Conservation (phyloP, 2,888 invertebrate genomes). For the Acrobasis repandana region DNA sequence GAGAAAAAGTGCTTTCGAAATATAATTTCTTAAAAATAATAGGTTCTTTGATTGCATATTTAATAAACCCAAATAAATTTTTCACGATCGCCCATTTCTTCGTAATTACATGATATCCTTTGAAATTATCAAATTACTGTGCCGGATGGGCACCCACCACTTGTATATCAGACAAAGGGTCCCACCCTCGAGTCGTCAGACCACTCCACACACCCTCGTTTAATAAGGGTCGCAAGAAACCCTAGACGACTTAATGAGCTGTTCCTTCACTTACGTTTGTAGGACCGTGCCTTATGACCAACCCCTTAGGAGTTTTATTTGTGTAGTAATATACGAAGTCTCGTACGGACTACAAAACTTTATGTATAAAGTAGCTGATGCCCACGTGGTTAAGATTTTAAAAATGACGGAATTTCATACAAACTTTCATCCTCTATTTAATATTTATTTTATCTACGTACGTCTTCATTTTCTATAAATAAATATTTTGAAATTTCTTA, state of each 20-base stretch:
- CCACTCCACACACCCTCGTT: slow-evolving; percentile 53
- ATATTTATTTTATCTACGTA: too few relatives aligned
- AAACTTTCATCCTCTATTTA: too few relatives aligned
- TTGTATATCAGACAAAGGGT: slow-evolving; percentile 20
- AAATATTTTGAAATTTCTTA: too few relatives aligned
- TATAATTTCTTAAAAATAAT: too few relatives aligned
- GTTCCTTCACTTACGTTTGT: slow-evolving; percentile 35
- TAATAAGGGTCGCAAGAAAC: slow-evolving; percentile 61
- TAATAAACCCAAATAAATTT: background rate
- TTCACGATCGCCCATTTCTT: background rate
- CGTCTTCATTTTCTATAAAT: too few relatives aligned
- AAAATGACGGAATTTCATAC: too few relatives aligned
- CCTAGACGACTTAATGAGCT: slow-evolving; percentile 66
- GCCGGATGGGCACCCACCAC: slow-evolving; percentile 3
- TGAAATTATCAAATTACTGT: slow-evolving; percentile 4
- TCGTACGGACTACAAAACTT: background rate
- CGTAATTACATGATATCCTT: background rate
- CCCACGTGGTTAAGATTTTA: too few relatives aligned
- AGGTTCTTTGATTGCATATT: background rate
- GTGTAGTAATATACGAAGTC: slow-evolving; percentile 2
- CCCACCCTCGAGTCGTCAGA: slow-evolving; percentile 22
- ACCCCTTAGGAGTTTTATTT: slow-evolving; percentile 23
- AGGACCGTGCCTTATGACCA: slow-evolving; percentile 24
- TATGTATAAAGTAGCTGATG: too few relatives aligned
- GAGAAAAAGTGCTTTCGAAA: too few relatives aligned